Percentiles rank a stretch among this genome's conserved stretches.
phyloP scores from a whole-genome alignment of 2,888 invertebrate genomes.

The Sphaerophoria taeniata region DNA sequence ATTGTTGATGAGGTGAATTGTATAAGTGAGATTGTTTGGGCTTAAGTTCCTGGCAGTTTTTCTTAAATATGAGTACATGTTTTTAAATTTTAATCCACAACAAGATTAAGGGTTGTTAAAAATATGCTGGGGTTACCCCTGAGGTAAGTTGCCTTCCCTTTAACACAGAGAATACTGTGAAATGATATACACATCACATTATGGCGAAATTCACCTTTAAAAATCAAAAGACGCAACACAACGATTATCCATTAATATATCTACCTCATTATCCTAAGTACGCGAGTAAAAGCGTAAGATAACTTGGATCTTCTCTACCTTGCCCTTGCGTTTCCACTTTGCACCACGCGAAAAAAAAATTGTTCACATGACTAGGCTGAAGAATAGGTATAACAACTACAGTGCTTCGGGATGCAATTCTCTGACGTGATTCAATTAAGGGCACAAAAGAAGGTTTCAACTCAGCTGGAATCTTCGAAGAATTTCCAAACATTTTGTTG shows the following conservation, averaged over 20 bases:
- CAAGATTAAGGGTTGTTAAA: too few species aligned
- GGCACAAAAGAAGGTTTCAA: constrained; percentile 47
- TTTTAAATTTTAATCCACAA: too few species aligned
- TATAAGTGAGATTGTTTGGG: background rate
- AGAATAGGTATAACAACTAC: constrained; percentile 44
- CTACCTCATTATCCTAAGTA: constrained; percentile 52
- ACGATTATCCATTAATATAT: constrained; percentile 19
- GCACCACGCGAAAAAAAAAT: background rate
- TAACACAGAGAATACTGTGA: too few species aligned
- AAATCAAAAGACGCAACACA: background rate
- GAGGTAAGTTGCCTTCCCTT: too few species aligned
- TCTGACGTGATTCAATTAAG: constrained; percentile 66
- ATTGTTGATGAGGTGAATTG: constrained; percentile 10
- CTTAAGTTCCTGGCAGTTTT: too few species aligned
- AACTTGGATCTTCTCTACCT: background rate
- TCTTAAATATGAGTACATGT: too few species aligned
- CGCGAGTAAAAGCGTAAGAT: constrained; percentile 41
- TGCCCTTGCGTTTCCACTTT: background rate
- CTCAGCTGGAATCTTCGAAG: constrained; percentile 25
- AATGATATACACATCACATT: too few species aligned
- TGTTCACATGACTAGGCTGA: constrained; percentile 19
- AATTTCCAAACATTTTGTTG: constrained; percentile 5
- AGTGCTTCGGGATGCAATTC: constrained; percentile 51
- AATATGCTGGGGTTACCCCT: too few species aligned
- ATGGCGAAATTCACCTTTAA: constrained; percentile 15